Conservation (phyloP, 2,888 invertebrate genomes). For the Conchocele bisecta region DNA sequence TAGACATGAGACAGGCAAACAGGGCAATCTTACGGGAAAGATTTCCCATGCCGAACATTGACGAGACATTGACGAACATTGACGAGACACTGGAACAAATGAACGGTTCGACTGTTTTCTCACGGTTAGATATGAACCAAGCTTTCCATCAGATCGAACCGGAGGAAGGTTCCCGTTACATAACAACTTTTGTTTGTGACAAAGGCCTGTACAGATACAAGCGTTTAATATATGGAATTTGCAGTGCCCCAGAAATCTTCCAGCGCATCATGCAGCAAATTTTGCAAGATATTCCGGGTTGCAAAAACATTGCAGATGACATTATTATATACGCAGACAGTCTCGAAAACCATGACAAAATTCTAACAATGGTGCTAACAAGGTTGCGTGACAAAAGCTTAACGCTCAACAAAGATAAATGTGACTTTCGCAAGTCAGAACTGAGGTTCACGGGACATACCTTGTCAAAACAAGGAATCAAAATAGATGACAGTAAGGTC, state of each 20-base stretch:
- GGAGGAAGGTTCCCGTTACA: background rate
- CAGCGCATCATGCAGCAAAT: constrained; percentile 13
- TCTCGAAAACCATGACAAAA: constrained; percentile 7
- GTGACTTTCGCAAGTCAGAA: constrained; percentile 6
- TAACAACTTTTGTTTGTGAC: constrained; percentile 16
- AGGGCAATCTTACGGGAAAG: constrained; percentile 42
- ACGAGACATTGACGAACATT: no score
- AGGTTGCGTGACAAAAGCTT: constrained; percentile 9
- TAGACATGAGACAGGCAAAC: constrained; percentile 57
- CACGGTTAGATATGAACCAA: constrained; percentile 13
- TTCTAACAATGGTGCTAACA: background rate
- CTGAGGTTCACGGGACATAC: constrained; percentile 11
- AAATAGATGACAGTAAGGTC: constrained; percentile 2
- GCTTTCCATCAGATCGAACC: constrained; percentile 15
- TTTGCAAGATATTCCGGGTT: constrained; percentile 3
- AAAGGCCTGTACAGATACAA: constrained; percentile 14
- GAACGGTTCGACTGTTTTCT: constrained; percentile 7
- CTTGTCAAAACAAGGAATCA: background rate
- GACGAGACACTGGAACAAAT: constrained; percentile 25
- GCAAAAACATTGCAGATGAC: constrained; percentile 18
- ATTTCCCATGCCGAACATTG: constrained; percentile 39
- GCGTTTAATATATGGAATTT: constrained; percentile 20
- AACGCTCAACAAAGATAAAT: constrained; percentile 13
- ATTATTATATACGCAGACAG: constrained; percentile 8
- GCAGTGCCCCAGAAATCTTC: constrained; percentile 31